phyloP scores from a whole-genome alignment of 2,888 invertebrate genomes.

The Kuschelorhynchus macadamiae region DNA sequence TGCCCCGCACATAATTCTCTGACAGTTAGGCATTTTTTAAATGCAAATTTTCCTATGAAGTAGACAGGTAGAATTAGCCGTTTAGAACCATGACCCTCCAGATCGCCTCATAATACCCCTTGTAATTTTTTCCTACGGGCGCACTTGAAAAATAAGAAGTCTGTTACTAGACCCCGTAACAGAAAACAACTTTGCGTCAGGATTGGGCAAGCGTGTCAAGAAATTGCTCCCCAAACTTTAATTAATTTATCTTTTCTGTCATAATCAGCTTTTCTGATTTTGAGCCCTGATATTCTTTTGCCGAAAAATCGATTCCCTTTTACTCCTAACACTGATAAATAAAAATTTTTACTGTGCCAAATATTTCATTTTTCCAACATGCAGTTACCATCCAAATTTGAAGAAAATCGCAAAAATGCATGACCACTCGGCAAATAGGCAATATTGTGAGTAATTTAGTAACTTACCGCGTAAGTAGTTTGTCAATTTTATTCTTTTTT shows the following conservation, averaged over 20 bases:
- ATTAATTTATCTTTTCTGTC: neutral
- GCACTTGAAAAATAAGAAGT: neutral
- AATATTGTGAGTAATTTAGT: too few relatives aligned
- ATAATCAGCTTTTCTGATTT: constrained; percentile 12
- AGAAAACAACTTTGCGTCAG: constrained; percentile 10
- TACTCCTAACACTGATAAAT: too few relatives aligned
- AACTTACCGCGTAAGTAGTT: too few relatives aligned
- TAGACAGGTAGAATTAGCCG: constrained; percentile 10
- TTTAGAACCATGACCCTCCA: constrained; percentile 16
- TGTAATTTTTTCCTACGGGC: constrained; percentile 17
- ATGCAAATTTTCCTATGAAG: constrained; percentile 17
- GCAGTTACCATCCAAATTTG: too few relatives aligned
- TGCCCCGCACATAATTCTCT: constrained; percentile 11
- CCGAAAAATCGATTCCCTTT: too few relatives aligned
- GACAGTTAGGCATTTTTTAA: constrained; percentile 15
- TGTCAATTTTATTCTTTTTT: too few relatives aligned
- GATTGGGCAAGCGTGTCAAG: constrained; percentile 14
- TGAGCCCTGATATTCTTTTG: too few relatives aligned
- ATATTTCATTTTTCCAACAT: too few relatives aligned
- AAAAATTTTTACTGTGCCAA: too few relatives aligned
- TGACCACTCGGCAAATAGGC: too few relatives aligned
- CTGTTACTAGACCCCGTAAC: neutral
- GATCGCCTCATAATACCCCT: neutral
- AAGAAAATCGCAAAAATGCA: too few relatives aligned
- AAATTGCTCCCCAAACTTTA: constrained; percentile 2